These are phyloP conservation scores for Oscheius myriophilus DNA, from an alignment of 2,888 invertebrate species.

Conservation along the genomic window DNA sequence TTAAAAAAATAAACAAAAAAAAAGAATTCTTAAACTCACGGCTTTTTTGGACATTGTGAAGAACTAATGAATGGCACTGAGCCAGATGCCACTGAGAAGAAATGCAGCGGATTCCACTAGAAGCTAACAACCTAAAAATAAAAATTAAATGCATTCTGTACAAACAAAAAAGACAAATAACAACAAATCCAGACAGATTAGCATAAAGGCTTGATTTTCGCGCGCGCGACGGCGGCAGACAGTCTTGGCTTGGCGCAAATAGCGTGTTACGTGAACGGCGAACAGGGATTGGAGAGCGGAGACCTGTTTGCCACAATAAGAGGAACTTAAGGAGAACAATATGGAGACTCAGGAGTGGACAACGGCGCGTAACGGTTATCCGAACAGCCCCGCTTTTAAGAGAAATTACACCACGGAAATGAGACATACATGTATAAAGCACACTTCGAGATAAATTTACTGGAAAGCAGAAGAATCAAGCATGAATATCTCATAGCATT, in stretches of 20 bases:
- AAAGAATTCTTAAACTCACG: conserved; percentile 13
- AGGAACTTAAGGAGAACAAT: no score
- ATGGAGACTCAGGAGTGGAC: no score
- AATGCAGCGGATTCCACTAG: conserved; percentile 6
- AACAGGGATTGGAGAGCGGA: conserved; percentile 4
- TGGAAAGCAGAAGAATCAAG: no score
- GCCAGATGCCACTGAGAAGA: conserved; percentile 11
- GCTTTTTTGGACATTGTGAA: conserved; percentile 32
- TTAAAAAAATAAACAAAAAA: conserved; percentile 4
- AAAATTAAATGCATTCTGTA: not conserved
- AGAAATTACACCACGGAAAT: not conserved
- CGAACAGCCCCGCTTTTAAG: conserved; percentile 10
- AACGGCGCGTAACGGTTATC: no score
- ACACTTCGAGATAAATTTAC: no score
- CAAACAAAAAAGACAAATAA: conserved; percentile 8
- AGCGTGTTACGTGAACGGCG: conserved; percentile 29
- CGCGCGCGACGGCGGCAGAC: not conserved
- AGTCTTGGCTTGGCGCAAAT: conserved; percentile 25
- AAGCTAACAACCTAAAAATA: conserved; percentile 25
- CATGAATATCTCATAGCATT: no score
- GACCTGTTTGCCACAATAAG: no score
- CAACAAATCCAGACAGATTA: not conserved
- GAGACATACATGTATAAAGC: no score
- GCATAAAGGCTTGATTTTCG: not conserved
- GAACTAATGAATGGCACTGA: conserved; percentile 11